phyloP scores from a whole-genome alignment of 1,140 invertebrate species.

The Medauroidea extradentata region DNA sequence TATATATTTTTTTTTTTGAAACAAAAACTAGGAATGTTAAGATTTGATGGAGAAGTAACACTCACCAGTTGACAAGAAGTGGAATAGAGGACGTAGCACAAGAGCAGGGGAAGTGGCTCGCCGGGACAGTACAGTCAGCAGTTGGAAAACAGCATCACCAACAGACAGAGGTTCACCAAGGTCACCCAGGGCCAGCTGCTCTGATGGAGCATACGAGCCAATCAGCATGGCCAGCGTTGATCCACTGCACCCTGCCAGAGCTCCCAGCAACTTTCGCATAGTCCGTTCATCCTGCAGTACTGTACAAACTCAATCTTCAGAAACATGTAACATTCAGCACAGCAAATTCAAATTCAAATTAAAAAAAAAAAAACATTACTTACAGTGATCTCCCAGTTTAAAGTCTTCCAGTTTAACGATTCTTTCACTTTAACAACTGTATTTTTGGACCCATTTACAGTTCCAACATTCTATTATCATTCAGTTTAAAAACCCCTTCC shows the following conservation, averaged over 20 bases:
- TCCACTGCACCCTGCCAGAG: constrained; percentile 63
- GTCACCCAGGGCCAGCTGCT: constrained; percentile 37
- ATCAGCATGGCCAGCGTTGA: constrained; percentile 58
- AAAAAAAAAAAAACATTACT: too few relatives aligned
- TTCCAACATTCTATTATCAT: too few relatives aligned
- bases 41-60: too few relatives aligned
- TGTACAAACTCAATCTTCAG: constrained; percentile 29
- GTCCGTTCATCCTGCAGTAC: constrained; percentile 71
- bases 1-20: too few relatives aligned
- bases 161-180: constrained; percentile 62
- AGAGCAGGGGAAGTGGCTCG: constrained; percentile 66
- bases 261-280: constrained; percentile 75
- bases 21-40: too few relatives aligned
- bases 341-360: too few relatives aligned
- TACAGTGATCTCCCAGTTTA: too few relatives aligned
- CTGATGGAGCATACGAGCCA: constrained; percentile 19
- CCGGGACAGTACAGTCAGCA: constrained; percentile 66
- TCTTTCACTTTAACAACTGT: too few relatives aligned
- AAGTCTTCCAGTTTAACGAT: too few relatives aligned
- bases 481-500: too few relatives aligned
- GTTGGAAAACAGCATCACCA: constrained; percentile 77
- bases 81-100: constrained; percentile 68
- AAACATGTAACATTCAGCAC: too few relatives aligned
- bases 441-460: too few relatives aligned
- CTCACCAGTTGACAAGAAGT: constrained; percentile 54